These are phyloP conservation scores for Spheniscus humboldti DNA, from an alignment of 2,797 vertebrate genomes.

Conservation along the genomic window DNA sequence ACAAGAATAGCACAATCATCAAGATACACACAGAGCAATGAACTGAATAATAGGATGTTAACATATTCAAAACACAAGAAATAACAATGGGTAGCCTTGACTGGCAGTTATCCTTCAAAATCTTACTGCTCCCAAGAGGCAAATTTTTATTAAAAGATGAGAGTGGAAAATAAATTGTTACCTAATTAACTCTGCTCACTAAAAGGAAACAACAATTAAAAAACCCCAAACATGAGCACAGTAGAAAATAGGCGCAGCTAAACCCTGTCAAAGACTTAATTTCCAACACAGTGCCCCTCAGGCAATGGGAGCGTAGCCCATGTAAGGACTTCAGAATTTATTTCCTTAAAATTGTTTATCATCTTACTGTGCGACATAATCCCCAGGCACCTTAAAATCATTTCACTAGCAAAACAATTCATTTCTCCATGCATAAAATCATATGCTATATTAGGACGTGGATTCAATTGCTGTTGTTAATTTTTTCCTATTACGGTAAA, in stretches of 20 bases:
- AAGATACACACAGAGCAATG: neutral
- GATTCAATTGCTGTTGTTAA: neutral
- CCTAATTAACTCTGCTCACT: conserved; percentile 10
- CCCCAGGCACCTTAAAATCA: conserved; percentile 29
- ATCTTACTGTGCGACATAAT: neutral
- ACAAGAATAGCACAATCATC: conserved; percentile 11
- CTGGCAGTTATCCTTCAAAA: conserved; percentile 50
- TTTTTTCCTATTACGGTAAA: neutral
- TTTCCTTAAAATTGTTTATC: conserved; percentile 51
- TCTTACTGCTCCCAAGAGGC: conserved; percentile 26
- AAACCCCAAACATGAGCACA: neutral
- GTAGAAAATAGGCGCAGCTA: neutral
- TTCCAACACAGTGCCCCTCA: neutral
- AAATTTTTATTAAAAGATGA: conserved; percentile 29
- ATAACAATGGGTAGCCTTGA: conserved; percentile 46
- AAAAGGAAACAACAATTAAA: neutral
- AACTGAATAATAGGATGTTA: conserved; percentile 38
- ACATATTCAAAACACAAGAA: conserved; percentile 15
- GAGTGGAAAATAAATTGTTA: conserved; percentile 31
- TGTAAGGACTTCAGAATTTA: conserved; percentile 24
- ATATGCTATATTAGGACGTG: neutral
- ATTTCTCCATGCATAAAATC: conserved; percentile 37
- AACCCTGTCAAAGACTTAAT: conserved; percentile 11
- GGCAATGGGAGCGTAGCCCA: neutral
- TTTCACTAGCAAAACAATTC: conserved; percentile 37